Base-by-base conservation (phyloP, 2,797 vertebrate species). In the Gallinago nigripennis region DNA sequence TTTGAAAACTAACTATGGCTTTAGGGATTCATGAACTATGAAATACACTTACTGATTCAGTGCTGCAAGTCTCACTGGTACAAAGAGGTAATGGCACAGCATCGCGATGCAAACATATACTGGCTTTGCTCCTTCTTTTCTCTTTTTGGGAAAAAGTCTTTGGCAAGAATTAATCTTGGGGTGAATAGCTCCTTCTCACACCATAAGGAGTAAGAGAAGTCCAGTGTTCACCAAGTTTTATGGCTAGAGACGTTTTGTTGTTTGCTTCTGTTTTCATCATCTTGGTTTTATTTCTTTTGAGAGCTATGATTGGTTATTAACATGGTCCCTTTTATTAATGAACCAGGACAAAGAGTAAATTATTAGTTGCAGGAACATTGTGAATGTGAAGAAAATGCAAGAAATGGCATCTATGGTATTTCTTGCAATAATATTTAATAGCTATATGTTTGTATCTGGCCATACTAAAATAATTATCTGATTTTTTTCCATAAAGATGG, bases 1-100 rank as follows among this genome's bases (percentile, higher is more conserved):
- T 94, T 83, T 88, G 89, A 72, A 90, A 86, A 57, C 61, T 71
- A 68, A 57, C 54, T 65, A 16, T 53, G 76, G 66, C 77, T 94
- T 70, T 88, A 54, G 60, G 58, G 60, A 60, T 68, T 77, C 33
- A 6, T 53, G 46, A 88, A 79, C 63, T 23, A 20, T 64, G 46
- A 30, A 88, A 86, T 35, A 39, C 37, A 21, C 37, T 65, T 77
- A 28, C 58, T 0, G 0, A 30, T 78, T 75, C 57, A 28, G 48
- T 16, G 31, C 27, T 37, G 1, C 1, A 3, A 21, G 25, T 58
- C 28, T 73, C 46, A 15, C 43, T 30, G 35, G 27, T 58, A 51
- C 24, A 51, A 41, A 60, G 12, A 6, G n/a, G 12, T 82, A 83
- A 64, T 8, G 14, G 68, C 1, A 0, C 5, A 6, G 20, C 11